Evolutionary conservation across 1,140 invertebrate genomes (phyloP), one percentile per base, ranked within the genome.

Genomic region (Drosophila rhopaloa): DNA sequence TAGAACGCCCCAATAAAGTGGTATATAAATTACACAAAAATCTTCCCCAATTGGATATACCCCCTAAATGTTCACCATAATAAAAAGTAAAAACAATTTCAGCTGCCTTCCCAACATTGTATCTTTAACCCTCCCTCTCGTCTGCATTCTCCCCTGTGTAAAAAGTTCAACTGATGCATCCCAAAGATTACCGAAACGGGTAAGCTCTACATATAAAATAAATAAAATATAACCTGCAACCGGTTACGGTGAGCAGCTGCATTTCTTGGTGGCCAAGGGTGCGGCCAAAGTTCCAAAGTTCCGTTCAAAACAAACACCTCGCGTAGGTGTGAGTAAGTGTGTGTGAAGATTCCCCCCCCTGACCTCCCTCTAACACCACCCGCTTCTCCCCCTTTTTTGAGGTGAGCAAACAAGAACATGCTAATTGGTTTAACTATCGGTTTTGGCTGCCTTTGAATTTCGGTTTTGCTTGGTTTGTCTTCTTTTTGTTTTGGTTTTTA

Each of bases 351-450:
- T 55, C 13, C 47, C 29, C 40, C 29, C 54, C 38, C 29, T 32
- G 29, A 32, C 29, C 38, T 16, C 38, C 32, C 13, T n/a, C 27
- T 4, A n/a, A 13, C 57, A 41, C 32, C 19, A 55, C 46, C 29
- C n/a, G 2, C 35, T 9, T 0, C 9, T 14, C 46, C 29, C 41
- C 10, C 41, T 10, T 41, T 8, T 37, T 37, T 7, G 46, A 68
- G 54, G 48, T 40, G 50, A 55, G 47, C 61, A 75, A 80, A 85
- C 72, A 80, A 85, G 44, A 67, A 59, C 83, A 76, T 79, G 80
- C 80, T 88, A 88, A 89, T 89, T 88, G 84, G 80, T 73, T 88
- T 89, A 88, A 80, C 60, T 62, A 89, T 78, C 80, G 66, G 60
- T 61, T 74, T 40, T 46, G 72, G 63, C 35, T 61, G 59, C 53